Evolutionary conservation across 2,113 vertebrate species (phyloP).

Genomic region (Desmodus rotundus): DNA sequence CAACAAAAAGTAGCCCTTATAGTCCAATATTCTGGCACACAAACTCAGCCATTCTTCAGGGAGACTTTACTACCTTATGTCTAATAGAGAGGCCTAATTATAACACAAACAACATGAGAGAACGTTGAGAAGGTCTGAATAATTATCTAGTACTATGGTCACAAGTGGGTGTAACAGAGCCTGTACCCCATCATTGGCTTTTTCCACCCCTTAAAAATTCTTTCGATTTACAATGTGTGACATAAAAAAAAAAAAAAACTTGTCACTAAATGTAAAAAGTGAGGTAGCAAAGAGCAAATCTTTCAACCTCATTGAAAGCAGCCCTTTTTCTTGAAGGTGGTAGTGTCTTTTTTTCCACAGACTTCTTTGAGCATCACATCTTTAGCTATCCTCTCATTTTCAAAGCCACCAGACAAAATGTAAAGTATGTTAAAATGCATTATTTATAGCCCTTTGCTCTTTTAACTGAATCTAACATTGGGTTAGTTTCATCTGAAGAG

Average conservation of each 20-base stretch:
- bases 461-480: background rate
- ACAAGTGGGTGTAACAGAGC: background rate
- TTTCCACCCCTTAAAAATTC: slow-evolving; percentile 65
- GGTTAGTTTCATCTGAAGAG: background rate
- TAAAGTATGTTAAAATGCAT: background rate
- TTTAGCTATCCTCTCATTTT: background rate
- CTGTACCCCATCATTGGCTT: background rate
- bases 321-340: background rate
- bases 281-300: background rate
- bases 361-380: too few relatives aligned
- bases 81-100: slow-evolving; percentile 72
- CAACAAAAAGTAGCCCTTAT: slow-evolving; percentile 68
- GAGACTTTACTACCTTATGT: slow-evolving; percentile 67
- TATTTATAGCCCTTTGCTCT: background rate
- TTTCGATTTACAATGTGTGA: slow-evolving; percentile 58
- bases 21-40: slow-evolving; percentile 63
- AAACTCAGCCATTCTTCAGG: slow-evolving; percentile 50
- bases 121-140: slow-evolving; percentile 32
- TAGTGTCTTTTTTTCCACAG: background rate
- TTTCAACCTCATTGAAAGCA: background rate
- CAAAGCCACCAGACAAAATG: background rate
- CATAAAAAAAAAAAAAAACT: slow-evolving; percentile 18
- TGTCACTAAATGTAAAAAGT: slow-evolving; percentile 10
- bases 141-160: slow-evolving; percentile 49
- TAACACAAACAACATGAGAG: slow-evolving; percentile 40